phyloP scores from a whole-genome alignment of 2,113 vertebrate genomes.

The Spermophilus dauricus region DNA sequence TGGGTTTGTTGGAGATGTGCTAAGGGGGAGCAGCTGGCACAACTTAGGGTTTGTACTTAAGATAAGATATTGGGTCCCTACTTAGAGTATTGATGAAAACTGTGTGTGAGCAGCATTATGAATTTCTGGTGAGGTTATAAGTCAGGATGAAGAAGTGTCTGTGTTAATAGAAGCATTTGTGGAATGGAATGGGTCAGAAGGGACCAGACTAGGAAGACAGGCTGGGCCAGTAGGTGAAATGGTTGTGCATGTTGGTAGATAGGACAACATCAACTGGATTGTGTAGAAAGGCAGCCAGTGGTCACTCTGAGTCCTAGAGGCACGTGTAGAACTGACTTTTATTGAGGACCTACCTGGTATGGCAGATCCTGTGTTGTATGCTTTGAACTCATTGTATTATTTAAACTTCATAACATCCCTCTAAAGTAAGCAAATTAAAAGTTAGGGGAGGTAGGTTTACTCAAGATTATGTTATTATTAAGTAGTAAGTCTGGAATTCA shows the following conservation, averaged over 20 bases:
- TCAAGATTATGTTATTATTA: neutral
- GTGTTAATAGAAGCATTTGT: neutral
- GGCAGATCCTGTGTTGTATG: neutral
- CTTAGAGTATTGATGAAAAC: neutral
- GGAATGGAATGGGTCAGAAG: neutral
- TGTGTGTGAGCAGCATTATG: neutral
- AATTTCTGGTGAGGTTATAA: neutral
- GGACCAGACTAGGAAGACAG: neutral
- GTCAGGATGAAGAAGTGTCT: neutral
- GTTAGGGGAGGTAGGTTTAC: neutral
- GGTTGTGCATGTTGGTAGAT: neutral
- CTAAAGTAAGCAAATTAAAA: neutral
- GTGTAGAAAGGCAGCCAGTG: neutral
- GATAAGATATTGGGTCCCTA: neutral
- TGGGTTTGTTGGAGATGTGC: neutral
- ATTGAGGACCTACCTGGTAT: neutral
- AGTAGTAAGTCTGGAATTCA: neutral
- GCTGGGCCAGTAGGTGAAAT: neutral
- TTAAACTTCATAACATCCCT: neutral
- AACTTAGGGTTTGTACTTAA: neutral
- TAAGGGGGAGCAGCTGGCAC: neutral
- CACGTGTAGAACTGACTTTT: neutral
- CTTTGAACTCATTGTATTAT: slow-evolving; percentile 10
- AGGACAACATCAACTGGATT: neutral
- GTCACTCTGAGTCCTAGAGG: neutral